These are phyloP conservation scores for Zonitis immaculata DNA, from an alignment of 2,888 invertebrate genomes.

Conservation along the genomic window DNA sequence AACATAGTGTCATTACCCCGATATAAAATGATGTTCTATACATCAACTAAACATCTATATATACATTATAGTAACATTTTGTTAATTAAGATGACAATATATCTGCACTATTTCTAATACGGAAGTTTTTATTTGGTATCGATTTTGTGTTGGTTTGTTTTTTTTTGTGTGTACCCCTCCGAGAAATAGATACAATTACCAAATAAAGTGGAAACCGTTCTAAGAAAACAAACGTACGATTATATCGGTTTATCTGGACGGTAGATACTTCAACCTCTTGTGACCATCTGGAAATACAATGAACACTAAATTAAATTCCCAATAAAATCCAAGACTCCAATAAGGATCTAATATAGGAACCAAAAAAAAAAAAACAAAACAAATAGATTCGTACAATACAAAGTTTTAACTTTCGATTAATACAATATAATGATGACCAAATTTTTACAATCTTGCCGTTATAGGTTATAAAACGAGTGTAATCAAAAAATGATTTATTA, in stretches of 20 bases:
- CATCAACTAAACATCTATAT: slow-evolving; percentile 1
- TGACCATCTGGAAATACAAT: slow-evolving; percentile 13
- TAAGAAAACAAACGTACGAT: neutral
- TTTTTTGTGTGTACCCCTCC: neutral
- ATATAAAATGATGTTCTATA: slow-evolving; percentile 12
- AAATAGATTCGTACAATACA: neutral
- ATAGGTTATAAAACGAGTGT: too few relatives aligned
- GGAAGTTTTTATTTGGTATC: too few relatives aligned
- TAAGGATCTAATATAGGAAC: neutral
- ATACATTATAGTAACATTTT: neutral
- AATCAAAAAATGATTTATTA: too few relatives aligned
- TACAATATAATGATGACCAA: too few relatives aligned
- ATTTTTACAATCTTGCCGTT: too few relatives aligned
- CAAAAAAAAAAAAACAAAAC: neutral
- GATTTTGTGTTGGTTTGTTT: neutral
- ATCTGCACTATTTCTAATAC: too few relatives aligned
- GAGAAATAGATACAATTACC: neutral
- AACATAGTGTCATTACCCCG: slow-evolving; percentile 19
- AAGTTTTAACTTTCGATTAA: too few relatives aligned
- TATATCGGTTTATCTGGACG: slow-evolving; percentile 8
- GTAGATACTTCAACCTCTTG: slow-evolving; percentile 1
- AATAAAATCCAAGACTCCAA: slow-evolving; percentile 10
- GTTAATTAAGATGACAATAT: neutral
- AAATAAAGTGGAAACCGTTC: neutral
- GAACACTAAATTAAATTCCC: slow-evolving; percentile 12